These are phyloP conservation scores for Galerucella pusilla DNA, from an alignment of 2,888 invertebrate species.

Conservation along the genomic window DNA sequence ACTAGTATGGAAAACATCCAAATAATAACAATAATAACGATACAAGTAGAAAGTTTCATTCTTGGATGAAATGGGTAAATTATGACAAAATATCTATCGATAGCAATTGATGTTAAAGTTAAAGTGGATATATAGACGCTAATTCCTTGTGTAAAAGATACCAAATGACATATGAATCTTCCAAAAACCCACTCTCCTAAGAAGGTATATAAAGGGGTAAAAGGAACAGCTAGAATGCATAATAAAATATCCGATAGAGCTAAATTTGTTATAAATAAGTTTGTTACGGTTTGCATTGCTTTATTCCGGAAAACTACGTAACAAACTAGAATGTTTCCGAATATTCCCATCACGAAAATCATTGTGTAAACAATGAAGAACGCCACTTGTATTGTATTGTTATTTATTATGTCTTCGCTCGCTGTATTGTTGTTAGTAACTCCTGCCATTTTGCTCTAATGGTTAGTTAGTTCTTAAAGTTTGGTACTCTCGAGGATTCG, in stretches of 20 bases:
- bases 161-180: slow-evolving; percentile 87
- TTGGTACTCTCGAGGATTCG: neutral
- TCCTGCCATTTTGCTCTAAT: slow-evolving; percentile 31
- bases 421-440: slow-evolving; percentile 38
- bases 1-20: slow-evolving; percentile 91
- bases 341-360: slow-evolving; percentile 89
- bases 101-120: slow-evolving; percentile 96
- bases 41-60: slow-evolving; percentile 89
- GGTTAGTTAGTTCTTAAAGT: slow-evolving; percentile 9
- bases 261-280: slow-evolving; percentile 96
- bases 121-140: slow-evolving; percentile 98
- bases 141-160: slow-evolving; percentile 93
- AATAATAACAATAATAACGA: slow-evolving; percentile 86
- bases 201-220: slow-evolving; percentile 95
- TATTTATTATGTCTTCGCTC: slow-evolving; percentile 68
- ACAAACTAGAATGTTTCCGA: slow-evolving; percentile 92
- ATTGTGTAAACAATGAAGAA: slow-evolving; percentile 83
- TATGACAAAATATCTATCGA: slow-evolving; percentile 97
- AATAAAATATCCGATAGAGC: slow-evolving; percentile 95
- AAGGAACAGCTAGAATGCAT: slow-evolving; percentile 93
- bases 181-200: slow-evolving; percentile 95
- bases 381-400: slow-evolving; percentile 75
- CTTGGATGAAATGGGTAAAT: slow-evolving; percentile 94
- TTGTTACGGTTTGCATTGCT: slow-evolving; percentile 98
- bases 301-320: slow-evolving; percentile 93